A percentile compares a stretch with the other conserved stretches of the same genome.
These are phyloP conservation scores for Coreoperca whiteheadi DNA, from an alignment of 2,113 vertebrate genomes.

Conservation along the genomic window DNA sequence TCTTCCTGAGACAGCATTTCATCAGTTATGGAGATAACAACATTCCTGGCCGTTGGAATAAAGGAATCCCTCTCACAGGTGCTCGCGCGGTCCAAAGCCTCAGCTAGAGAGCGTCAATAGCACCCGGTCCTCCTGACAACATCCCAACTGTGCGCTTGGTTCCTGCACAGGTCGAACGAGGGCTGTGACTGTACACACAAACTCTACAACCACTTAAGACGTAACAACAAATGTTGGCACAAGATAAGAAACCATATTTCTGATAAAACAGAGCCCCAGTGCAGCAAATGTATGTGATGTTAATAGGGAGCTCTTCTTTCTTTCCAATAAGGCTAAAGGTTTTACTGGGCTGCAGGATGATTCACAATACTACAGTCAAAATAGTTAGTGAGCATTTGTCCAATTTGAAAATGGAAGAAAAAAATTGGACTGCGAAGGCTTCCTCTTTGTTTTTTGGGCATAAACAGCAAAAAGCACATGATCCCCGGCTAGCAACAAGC, in stretches of 20 bases:
- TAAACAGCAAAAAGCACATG: not conserved
- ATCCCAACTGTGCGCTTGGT: constrained; percentile 5
- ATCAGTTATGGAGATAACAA: constrained; percentile 64
- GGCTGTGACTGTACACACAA: constrained; percentile 2
- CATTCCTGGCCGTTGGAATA: constrained; percentile 47
- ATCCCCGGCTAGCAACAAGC: not conserved
- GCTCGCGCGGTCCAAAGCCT: constrained; percentile 6
- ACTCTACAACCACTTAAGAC: not conserved
- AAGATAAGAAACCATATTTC: constrained; percentile 16
- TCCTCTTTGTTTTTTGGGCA: constrained; percentile 4
- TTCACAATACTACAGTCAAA: not conserved
- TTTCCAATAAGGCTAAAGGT: not conserved
- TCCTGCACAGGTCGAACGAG: not conserved
- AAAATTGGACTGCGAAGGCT: not conserved
- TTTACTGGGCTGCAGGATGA: not conserved
- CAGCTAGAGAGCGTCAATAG: constrained; percentile 16
- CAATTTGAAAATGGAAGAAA: not conserved
- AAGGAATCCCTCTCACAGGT: constrained; percentile 41
- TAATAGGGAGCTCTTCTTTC: not conserved
- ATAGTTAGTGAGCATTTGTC: not conserved
- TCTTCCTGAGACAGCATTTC: constrained; percentile 52
- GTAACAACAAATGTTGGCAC: constrained; percentile 32
- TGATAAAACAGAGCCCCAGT: constrained; percentile 9
- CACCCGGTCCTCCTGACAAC: constrained; percentile 23
- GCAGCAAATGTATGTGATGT: not conserved